Evolutionary conservation across 1,140 invertebrate genomes (phyloP).

Genomic region (Triops cancriformis): DNA sequence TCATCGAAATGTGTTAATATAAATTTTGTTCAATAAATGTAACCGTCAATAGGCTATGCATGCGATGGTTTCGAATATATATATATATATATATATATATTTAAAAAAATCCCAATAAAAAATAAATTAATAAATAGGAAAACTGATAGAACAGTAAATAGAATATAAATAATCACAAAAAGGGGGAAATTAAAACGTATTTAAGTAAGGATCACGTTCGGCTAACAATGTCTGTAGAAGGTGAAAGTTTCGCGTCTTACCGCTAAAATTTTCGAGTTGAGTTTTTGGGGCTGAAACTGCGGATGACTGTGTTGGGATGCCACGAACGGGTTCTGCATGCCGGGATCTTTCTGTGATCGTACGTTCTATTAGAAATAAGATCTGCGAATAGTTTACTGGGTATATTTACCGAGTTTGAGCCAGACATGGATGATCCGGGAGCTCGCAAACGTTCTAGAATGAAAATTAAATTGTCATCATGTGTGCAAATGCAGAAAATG

Average conservation of each 20-base stretch:
- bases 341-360: constrained; percentile 49
- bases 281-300: constrained; percentile 85
- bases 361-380: constrained; percentile 29
- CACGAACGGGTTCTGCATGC: constrained; percentile 67
- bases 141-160: too few relatives aligned
- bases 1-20: too few relatives aligned
- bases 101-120: too few relatives aligned
- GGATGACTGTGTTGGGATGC: constrained; percentile 83
- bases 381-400: constrained; percentile 25
- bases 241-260: constrained; percentile 49
- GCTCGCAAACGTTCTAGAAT: constrained; percentile 51
- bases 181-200: too few relatives aligned
- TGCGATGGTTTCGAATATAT: too few relatives aligned
- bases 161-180: too few relatives aligned
- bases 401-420: constrained; percentile 38
- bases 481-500: background rate
- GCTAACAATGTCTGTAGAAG: too few relatives aligned
- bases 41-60: too few relatives aligned
- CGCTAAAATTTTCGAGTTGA: constrained; percentile 62
- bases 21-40: too few relatives aligned
- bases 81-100: too few relatives aligned
- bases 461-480: constrained; percentile 30
- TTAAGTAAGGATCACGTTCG: too few relatives aligned
- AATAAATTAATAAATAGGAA: too few relatives aligned
- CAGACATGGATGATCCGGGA: constrained; percentile 41